Evolutionary conservation across 2,888 invertebrate genomes (phyloP).

Genomic region (Pollenia labialis): DNA sequence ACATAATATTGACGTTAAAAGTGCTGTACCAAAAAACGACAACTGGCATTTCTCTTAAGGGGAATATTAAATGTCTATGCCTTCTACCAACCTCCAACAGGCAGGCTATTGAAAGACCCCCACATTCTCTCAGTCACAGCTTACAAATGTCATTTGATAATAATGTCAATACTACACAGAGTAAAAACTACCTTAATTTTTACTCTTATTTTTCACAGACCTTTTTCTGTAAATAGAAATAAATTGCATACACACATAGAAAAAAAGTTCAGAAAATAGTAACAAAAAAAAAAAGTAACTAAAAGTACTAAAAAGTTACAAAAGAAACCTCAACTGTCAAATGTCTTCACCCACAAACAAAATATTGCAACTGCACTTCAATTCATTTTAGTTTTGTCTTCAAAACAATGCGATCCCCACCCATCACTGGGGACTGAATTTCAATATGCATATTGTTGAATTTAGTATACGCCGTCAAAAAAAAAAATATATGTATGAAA

Average conservation of each 20-base stretch:
- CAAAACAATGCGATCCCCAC: neutral
- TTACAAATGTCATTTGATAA: slow-evolving; percentile 43
- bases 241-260: neutral
- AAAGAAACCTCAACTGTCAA: slow-evolving; percentile 28
- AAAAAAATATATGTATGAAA: neutral
- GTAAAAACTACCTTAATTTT: slow-evolving; percentile 52
- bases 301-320: slow-evolving; percentile 12
- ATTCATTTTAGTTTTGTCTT: slow-evolving; percentile 5
- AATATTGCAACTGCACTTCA: slow-evolving; percentile 9
- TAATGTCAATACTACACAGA: slow-evolving; percentile 17
- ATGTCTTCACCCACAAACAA: slow-evolving; percentile 45
- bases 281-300: neutral
- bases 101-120: neutral
- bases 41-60: neutral
- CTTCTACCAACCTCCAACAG: neutral
- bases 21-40: neutral
- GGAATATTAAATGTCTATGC: neutral
- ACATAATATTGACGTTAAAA: too few species aligned
- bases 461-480: neutral
- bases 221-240: neutral
- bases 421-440: slow-evolving; percentile 20
- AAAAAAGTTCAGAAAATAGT: slow-evolving; percentile 2
- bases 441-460: too few species aligned
- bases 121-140: neutral
- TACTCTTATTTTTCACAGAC: slow-evolving; percentile 33